Evolutionary conservation across 2,888 invertebrate species (phyloP).

Genomic region (Prosopocoilus inquinatus): DNA sequence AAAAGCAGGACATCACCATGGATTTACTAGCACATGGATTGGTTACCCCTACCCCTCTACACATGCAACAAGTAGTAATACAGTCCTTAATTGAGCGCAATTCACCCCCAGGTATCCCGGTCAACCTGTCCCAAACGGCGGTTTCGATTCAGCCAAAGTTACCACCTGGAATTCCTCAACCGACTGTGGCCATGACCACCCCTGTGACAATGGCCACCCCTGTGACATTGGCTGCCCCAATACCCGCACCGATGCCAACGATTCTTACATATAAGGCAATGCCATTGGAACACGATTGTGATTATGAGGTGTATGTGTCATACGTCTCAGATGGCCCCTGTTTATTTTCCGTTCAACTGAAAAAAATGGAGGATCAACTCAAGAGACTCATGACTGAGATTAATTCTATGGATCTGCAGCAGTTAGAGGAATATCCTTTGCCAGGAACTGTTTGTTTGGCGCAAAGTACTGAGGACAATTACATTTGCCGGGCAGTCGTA

Average conservation of each 20-base stretch:
- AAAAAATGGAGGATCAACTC: constrained; percentile 59
- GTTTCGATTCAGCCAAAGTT: constrained; percentile 31
- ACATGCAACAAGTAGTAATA: constrained; percentile 50
- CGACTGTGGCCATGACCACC: not conserved
- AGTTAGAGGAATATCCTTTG: constrained; percentile 65
- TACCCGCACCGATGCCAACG: constrained; percentile 50
- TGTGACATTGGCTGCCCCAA: constrained; percentile 4
- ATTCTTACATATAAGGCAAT: constrained; percentile 56
- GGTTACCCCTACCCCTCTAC: constrained; percentile 48
- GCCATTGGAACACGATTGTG: constrained; percentile 55
- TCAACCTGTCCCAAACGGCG: not conserved
- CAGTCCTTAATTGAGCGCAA: constrained; percentile 20
- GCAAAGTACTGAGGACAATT: constrained; percentile 65
- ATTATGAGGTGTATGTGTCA: constrained; percentile 70
- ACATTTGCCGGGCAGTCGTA: constrained; percentile 74
- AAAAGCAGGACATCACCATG: constrained; percentile 53
- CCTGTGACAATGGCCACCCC: constrained; percentile 39
- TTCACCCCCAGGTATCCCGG: constrained; percentile 7
- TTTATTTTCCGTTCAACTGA: constrained; percentile 72
- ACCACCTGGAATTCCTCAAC: constrained; percentile 22
- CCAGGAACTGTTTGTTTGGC: constrained; percentile 78
- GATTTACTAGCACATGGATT: constrained; percentile 51
- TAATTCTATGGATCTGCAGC: constrained; percentile 61
- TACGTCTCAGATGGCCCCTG: constrained; percentile 79
- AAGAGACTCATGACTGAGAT: constrained; percentile 71